A percentile compares a stretch with the other conserved stretches of the same genome.
Evolutionary conservation across 2,113 vertebrate genomes (phyloP).

Genomic region (Xenopus laevis): DNA sequence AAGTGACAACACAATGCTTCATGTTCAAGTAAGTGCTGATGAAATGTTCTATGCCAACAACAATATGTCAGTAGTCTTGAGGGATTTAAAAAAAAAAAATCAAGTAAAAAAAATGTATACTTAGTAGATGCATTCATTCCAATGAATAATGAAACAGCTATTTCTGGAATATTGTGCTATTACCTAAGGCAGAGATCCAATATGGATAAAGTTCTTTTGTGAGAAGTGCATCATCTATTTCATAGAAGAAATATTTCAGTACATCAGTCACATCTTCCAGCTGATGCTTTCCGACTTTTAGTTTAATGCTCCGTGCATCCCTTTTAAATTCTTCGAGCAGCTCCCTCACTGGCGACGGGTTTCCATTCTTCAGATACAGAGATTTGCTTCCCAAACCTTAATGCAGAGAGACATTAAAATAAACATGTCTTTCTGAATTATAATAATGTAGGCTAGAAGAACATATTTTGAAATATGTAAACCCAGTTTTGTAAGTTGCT

Average conservation of each 20-base stretch:
- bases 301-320: constrained; percentile 87
- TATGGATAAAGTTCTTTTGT: constrained; percentile 94
- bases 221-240: constrained; percentile 84
- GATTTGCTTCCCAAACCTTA: constrained; percentile 83
- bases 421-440: constrained; percentile 28
- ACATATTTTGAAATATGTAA: constrained; percentile 19
- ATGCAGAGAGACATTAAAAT: constrained; percentile 47
- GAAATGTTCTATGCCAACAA: constrained; percentile 8
- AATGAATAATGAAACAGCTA: constrained; percentile 45
- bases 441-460: constrained; percentile 29
- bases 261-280: constrained; percentile 86
- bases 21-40: not conserved
- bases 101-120: constrained; percentile 38
- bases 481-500: constrained; percentile 3
- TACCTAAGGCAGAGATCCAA: constrained; percentile 91
- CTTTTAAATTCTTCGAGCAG: constrained; percentile 82
- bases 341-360: constrained; percentile 65
- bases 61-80: constrained; percentile 26
- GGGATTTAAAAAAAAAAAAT: constrained; percentile 30
- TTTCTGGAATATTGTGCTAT: constrained; percentile 10
- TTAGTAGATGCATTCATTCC: constrained; percentile 35
- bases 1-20: constrained; percentile 5
- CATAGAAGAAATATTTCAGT: constrained; percentile 81
- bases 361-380: constrained; percentile 79
- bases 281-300: constrained; percentile 79